phyloP scores from a whole-genome alignment of 2,113 vertebrate genomes.

The Oreochromis spilurus region DNA sequence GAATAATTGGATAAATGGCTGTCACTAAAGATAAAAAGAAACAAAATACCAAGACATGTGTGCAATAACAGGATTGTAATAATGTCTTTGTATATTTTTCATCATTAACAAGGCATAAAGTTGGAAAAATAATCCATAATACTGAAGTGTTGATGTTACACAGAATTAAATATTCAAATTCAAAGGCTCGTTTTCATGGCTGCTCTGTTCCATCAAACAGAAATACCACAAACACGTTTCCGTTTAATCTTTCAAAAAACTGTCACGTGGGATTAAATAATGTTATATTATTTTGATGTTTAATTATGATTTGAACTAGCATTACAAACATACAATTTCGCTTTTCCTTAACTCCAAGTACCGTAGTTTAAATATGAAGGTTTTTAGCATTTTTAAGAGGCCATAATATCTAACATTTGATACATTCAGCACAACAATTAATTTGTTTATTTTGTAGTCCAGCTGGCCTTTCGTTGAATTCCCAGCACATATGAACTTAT shows the following conservation, averaged over 20 bases:
- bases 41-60: not conserved
- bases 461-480: conserved; percentile 27
- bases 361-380: not conserved
- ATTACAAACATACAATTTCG: not conserved
- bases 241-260: not conserved
- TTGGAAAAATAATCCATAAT: not conserved
- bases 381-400: not conserved
- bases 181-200: not conserved
- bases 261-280: not conserved
- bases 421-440: not conserved
- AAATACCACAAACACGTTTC: not conserved
- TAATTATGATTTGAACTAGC: not conserved
- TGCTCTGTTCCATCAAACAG: not conserved
- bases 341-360: not conserved
- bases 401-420: not conserved
- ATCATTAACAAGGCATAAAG: not conserved
- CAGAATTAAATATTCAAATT: not conserved
- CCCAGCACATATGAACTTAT: conserved; percentile 20
- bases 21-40: not conserved
- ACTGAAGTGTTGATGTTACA: not conserved
- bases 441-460: not conserved
- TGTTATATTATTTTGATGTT: not conserved
- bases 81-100: not conserved
- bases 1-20: not conserved
- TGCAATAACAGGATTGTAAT: not conserved